phyloP scores from a whole-genome alignment of 2,113 vertebrate genomes.

The Spea multiplicata region DNA sequence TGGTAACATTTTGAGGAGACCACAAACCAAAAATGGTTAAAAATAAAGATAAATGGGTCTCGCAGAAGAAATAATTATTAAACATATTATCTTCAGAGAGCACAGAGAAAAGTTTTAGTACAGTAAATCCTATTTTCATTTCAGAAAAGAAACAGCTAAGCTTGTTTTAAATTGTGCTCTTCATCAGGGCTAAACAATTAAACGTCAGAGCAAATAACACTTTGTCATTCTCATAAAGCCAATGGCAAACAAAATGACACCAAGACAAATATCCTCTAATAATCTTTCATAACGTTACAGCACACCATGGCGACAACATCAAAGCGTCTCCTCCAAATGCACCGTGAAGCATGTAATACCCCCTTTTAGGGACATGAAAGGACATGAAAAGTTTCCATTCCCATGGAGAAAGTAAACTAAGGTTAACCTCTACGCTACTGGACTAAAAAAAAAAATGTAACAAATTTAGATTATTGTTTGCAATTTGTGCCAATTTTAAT shows the following conservation, averaged over 20 bases:
- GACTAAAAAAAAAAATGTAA: neutral
- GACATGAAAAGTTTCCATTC: neutral
- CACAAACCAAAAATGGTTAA: neutral
- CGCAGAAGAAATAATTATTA: neutral
- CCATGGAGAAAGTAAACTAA: neutral
- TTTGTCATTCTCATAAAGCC: slow-evolving; percentile 16
- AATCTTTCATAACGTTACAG: slow-evolving; percentile 23
- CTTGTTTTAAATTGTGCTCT: neutral
- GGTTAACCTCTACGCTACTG: neutral
- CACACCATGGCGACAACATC: neutral
- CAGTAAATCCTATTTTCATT: slow-evolving; percentile 27
- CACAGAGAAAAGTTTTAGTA: slow-evolving; percentile 3
- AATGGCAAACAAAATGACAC: slow-evolving; percentile 17
- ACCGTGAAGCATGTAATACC: neutral
- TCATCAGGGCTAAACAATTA: slow-evolving; percentile 25
- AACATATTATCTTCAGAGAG: neutral
- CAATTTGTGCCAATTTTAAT: too few species aligned
- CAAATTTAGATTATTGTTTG: too few species aligned
- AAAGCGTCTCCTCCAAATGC: neutral
- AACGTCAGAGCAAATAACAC: neutral
- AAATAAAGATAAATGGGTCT: neutral
- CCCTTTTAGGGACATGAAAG: neutral
- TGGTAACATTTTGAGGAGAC: neutral
- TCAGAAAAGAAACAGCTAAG: slow-evolving; percentile 34
- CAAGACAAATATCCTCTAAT: slow-evolving; percentile 15